Conservation (phyloP, 92 coral and sea anemone species). For the Metridium senile region DNA sequence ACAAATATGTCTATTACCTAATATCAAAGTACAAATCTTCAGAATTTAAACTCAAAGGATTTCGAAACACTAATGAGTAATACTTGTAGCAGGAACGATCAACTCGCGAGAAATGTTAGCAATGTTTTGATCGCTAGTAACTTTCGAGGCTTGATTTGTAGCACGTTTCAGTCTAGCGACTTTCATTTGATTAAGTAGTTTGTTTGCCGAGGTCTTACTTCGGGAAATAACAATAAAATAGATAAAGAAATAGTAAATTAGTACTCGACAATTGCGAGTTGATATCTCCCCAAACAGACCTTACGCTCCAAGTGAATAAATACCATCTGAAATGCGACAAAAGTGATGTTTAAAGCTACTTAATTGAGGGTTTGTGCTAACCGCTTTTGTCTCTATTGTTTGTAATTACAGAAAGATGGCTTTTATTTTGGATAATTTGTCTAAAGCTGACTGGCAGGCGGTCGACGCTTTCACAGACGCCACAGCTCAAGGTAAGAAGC, state of each 20-base stretch:
- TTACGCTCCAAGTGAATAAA: too few species aligned
- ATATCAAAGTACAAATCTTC: background rate
- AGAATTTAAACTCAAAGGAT: too few species aligned
- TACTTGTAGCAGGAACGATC: background rate
- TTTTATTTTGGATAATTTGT: slow-evolving; percentile 25
- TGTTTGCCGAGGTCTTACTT: too few species aligned
- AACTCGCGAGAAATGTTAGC: background rate
- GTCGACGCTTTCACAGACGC: slow-evolving; percentile 25
- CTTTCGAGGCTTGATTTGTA: background rate
- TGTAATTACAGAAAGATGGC: slow-evolving; percentile 18
- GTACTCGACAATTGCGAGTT: too few species aligned
- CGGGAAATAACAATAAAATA: background rate
- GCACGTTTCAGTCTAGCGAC: background rate
- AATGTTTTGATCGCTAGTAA: background rate
- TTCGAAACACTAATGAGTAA: too few species aligned
- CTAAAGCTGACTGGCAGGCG: slow-evolving; percentile 13
- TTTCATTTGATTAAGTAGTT: background rate
- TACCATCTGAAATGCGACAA: too few species aligned
- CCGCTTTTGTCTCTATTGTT: background rate
- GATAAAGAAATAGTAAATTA: too few species aligned
- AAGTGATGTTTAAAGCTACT: background rate
- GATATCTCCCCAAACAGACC: too few species aligned
- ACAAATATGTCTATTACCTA: background rate
- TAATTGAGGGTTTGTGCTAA: background rate
- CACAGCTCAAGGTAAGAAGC: slow-evolving; percentile 9